Conservation (phyloP, 2,888 invertebrate species). For the Colostygia pectinataria region DNA sequence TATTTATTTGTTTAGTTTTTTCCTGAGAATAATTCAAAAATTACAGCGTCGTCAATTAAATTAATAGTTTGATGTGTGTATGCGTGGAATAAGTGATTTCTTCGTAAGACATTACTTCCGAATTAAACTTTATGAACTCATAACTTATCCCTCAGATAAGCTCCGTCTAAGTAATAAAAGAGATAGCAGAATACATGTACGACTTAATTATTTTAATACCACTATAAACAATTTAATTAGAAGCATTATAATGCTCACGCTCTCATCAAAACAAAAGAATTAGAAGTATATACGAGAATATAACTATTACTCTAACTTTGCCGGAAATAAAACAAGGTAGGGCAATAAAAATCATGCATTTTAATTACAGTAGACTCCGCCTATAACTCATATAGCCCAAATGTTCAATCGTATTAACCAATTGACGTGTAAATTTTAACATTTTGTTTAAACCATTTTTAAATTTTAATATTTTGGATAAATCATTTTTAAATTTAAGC, state of each 20-base stretch:
- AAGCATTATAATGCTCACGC: constrained; percentile 30
- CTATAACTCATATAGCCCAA: constrained; percentile 61
- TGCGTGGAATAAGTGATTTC: too few species aligned
- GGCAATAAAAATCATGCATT: constrained; percentile 36
- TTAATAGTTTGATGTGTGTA: too few species aligned
- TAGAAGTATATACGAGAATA: constrained; percentile 41
- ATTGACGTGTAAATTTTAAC: constrained; percentile 67
- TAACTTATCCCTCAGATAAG: constrained; percentile 15
- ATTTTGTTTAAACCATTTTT: constrained; percentile 51
- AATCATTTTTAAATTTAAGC: constrained; percentile 56
- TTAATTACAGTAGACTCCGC: constrained; percentile 41
- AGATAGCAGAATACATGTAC: constrained; percentile 17
- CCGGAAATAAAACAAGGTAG: constrained; percentile 34
- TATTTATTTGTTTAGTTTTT: too few species aligned
- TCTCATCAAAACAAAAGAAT: constrained; percentile 36
- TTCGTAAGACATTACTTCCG: too few species aligned
- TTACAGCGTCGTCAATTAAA: too few species aligned
- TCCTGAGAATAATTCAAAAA: too few species aligned
- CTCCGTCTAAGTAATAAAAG: constrained; percentile 18
- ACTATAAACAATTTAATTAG: constrained; percentile 26
- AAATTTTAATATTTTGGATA: constrained; percentile 39
- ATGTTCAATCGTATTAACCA: constrained; percentile 77
- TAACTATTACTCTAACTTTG: constrained; percentile 29
- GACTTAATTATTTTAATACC: constrained; percentile 22
- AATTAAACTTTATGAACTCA: constrained; percentile 1